These are phyloP conservation scores for Pedicia rivosa DNA, from an alignment of 2,888 invertebrate genomes.

Conservation along the genomic window DNA sequence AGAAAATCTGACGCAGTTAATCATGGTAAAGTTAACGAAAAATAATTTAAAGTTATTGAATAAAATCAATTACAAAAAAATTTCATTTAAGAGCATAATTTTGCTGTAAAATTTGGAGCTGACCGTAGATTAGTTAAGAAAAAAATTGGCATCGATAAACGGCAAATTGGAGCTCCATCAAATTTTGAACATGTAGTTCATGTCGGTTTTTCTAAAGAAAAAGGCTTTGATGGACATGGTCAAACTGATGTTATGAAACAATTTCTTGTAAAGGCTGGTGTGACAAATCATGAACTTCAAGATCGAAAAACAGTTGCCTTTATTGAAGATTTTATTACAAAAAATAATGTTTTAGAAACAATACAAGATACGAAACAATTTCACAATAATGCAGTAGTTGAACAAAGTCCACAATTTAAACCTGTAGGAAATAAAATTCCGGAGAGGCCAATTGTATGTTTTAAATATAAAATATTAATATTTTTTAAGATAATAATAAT, in stretches of 20 bases:
- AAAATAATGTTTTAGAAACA: slow-evolving; percentile 68
- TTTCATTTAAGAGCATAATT: not conserved
- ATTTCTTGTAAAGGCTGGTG: slow-evolving; percentile 48
- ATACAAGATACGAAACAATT: too few species aligned
- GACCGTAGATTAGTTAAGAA: not conserved
- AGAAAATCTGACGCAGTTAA: not conserved
- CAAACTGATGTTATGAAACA: slow-evolving; percentile 34
- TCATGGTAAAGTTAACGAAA: not conserved
- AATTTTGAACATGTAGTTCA: slow-evolving; percentile 82
- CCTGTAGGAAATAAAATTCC: not conserved
- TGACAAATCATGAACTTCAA: slow-evolving; percentile 61
- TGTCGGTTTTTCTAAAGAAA: slow-evolving; percentile 86
- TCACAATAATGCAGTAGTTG: not conserved
- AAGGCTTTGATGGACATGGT: slow-evolving; percentile 56
- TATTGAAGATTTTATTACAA: slow-evolving; percentile 85
- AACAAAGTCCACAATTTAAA: not conserved
- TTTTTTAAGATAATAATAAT: too few species aligned
- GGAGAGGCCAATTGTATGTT: too few species aligned
- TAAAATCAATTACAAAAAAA: not conserved
- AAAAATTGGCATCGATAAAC: slow-evolving; percentile 33
- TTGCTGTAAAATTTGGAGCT: not conserved
- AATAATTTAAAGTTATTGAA: not conserved
- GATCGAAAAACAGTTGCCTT: slow-evolving; percentile 78
- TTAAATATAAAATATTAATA: too few species aligned
- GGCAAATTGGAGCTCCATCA: slow-evolving; percentile 77